Base-by-base conservation (phyloP, 2,797 vertebrate species). In the Aythya fuligula region DNA sequence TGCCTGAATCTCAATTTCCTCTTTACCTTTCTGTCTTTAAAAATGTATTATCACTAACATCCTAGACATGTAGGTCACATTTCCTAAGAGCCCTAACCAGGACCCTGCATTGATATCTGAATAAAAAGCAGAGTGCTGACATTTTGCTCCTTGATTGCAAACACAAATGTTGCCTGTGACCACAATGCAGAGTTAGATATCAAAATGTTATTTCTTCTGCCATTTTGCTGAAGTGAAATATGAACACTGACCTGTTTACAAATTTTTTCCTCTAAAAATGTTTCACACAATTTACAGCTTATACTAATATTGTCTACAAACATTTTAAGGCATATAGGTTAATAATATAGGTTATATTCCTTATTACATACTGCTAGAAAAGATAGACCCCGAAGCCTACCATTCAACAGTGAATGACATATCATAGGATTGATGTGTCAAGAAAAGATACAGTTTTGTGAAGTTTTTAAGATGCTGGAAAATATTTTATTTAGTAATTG, bases 41-140 rank as follows among this genome's bases (percentile, higher is more conserved):
- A 95, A 93, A 87, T 82, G 77, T 69, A 69, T 89, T 92, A 90
- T 83, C 84, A 87, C n/a, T 71, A 89, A 80, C 71, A 77, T 1
- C 1, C 32, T 57, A 90, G 90, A 87, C 92, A 85, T 49, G 81
- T 77, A 94, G 86, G 93, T 92, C 90, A 95, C 61, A 71, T 74
- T 69, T 77, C 56, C 18, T 2, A 93, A 94, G 84, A 87, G 60
- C 67, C 69, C 61, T 95, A 86, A 82, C 51, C 36, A 82, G 77
- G 47, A 94, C 86, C 81, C 84, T 93, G 75, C 20, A 14, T 90
- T 85, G 61, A 24, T n/a, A 77, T 61, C 74, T 89, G 92, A 93
- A 95, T 87, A 78, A 96, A 95, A 94, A 92, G 72, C 75, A 78
- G 47, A 62, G 32, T 41, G 43, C 73, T 96, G 95, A 96, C 87